phyloP scores from a whole-genome alignment of 2,113 vertebrate species.

The Gila orcuttii region DNA sequence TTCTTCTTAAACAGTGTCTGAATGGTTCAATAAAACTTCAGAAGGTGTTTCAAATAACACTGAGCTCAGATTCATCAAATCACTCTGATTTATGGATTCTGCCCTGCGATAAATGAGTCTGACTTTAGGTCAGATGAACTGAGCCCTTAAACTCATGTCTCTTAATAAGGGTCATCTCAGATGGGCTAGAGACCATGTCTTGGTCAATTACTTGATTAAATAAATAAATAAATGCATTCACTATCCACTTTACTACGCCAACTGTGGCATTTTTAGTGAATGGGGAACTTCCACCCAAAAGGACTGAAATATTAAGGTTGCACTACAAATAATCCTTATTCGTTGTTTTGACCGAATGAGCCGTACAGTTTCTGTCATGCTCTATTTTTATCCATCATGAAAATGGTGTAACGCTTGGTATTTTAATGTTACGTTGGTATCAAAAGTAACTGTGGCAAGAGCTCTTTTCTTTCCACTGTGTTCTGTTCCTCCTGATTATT shows the following conservation, averaged over 20 bases:
- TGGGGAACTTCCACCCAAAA: no score
- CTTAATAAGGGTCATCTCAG: slow-evolving; percentile 63
- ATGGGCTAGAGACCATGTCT: background rate
- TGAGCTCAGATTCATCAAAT: slow-evolving; percentile 42
- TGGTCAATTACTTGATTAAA: no score
- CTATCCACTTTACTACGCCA: no score
- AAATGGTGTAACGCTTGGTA: background rate
- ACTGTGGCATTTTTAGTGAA: no score
- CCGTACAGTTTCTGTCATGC: background rate
- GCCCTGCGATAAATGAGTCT: slow-evolving; percentile 55
- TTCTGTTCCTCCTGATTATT: background rate
- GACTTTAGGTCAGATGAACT: slow-evolving; percentile 44
- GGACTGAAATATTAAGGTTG: background rate
- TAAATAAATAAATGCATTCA: no score
- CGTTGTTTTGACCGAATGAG: background rate
- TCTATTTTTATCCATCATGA: background rate
- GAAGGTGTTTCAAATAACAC: slow-evolving; percentile 38
- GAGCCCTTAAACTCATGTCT: slow-evolving; percentile 37
- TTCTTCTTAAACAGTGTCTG: slow-evolving; percentile 1
- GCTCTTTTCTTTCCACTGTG: background rate
- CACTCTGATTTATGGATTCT: slow-evolving; percentile 58
- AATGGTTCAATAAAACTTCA: slow-evolving; percentile 40
- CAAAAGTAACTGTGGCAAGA: background rate
- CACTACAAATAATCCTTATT: background rate
- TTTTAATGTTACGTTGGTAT: background rate